Evolutionary conservation across 2,797 vertebrate species (phyloP), one percentile per base, ranked within the genome.

Genomic region (Streptopelia turtur): DNA sequence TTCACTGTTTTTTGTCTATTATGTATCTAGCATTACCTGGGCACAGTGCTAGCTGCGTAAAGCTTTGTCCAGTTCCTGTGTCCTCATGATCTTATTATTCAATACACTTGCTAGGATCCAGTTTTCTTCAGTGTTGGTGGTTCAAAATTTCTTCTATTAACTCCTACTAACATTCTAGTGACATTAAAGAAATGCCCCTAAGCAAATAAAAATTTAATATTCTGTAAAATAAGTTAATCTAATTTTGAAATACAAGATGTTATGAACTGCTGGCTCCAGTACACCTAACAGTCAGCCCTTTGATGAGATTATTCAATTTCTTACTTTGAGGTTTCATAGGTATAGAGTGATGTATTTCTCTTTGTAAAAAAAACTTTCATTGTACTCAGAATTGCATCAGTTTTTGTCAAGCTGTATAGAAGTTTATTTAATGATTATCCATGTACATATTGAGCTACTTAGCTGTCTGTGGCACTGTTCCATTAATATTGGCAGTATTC

Each of bases 121-220:
- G 82, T 94, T 95, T 93, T 88, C 80, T 89, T 90, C 63, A 47
- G 35, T 64, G 56, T 15, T 82, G 37, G 81, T 75, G 91, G 76
- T 94, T 84, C 37, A 57, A 21, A 90, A 79, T 86, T 91, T 82
- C 60, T 90, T 94, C 80, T 76, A 47, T 94, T 95, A 95, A 94
- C 52, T 96, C 37, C 50, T 87, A 16, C 80, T 91, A 87, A 70
- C 77, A 55, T 91, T 94, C 81, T 90, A 43, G 22, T 20, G 95
- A 79, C 87, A 94, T 95, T 96, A 95, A 76, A 93, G 85, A 90
- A 70, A 87, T 95, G 45, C 47, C 93, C 71, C 37, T 89, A 83
- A 95, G 95, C 94, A 95, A 94, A 80, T 87, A 92, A 84, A 60
- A 91, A 75, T 93, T 92, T 16, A 27, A 90, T 94, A 94, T 85